Evolutionary conservation across 2,888 invertebrate genomes (phyloP).

Genomic region (Keiferia lycopersicella): DNA sequence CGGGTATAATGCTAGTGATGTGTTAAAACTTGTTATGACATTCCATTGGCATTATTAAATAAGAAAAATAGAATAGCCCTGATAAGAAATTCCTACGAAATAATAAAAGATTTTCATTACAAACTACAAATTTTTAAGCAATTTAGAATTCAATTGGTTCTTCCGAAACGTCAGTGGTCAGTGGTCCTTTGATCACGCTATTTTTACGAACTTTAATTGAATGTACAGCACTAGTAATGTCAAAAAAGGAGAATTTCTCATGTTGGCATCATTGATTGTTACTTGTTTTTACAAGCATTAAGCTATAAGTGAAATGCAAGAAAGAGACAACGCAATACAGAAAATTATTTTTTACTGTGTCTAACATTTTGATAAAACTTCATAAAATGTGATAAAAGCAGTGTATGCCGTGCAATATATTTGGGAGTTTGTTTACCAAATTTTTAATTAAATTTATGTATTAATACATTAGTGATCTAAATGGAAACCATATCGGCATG

Average conservation of each 20-base stretch:
- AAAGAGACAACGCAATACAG: conserved; percentile 6
- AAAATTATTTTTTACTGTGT: neutral
- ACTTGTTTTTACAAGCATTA: too few species aligned
- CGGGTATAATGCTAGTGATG: conserved; percentile 11
- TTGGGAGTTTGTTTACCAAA: neutral
- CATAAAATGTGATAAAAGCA: neutral
- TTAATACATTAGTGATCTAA: conserved; percentile 27
- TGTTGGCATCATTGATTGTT: neutral
- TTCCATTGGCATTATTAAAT: neutral
- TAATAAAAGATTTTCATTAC: too few species aligned
- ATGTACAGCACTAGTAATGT: neutral
- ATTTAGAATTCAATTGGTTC: too few species aligned
- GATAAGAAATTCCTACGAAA: too few species aligned
- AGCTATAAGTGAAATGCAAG: neutral
- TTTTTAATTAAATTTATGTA: conserved; percentile 24
- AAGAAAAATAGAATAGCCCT: neutral
- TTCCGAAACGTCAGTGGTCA: too few species aligned
- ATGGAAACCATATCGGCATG: conserved; percentile 55
- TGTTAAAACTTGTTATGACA: too few species aligned
- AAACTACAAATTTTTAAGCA: too few species aligned
- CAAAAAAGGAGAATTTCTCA: neutral
- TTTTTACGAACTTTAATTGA: neutral
- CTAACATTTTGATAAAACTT: neutral
- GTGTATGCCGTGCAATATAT: neutral
- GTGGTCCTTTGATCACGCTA: neutral